Evolutionary conservation across 2,888 invertebrate species (phyloP).

Genomic region (Tenthredo livida): DNA sequence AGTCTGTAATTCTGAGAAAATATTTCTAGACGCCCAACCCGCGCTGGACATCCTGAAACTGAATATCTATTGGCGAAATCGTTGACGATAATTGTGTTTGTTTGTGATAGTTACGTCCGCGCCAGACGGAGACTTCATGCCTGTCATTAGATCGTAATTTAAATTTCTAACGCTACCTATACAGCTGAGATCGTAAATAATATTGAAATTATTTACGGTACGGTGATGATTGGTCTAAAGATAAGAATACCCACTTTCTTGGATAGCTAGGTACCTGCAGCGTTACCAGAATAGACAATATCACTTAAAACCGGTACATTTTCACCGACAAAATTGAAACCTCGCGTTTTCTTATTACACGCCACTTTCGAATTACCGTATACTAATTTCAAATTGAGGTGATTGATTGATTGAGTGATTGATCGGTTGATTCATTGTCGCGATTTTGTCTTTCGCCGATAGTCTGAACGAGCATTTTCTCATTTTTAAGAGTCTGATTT

Average conservation of each 20-base stretch:
- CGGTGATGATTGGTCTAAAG: conserved; percentile 12
- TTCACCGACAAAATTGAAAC: background rate
- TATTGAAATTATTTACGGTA: conserved; percentile 34
- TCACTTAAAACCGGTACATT: background rate
- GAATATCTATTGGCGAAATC: background rate
- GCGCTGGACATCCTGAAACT: no score
- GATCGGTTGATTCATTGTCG: background rate
- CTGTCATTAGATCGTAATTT: conserved; percentile 57
- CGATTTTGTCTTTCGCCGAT: background rate
- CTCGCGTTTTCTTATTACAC: background rate
- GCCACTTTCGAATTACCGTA: background rate
- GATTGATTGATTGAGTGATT: background rate
- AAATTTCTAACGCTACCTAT: conserved; percentile 15
- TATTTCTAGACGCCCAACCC: no score
- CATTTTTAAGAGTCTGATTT: background rate
- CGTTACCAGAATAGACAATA: background rate
- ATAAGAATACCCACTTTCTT: background rate
- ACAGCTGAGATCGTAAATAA: conserved; percentile 9
- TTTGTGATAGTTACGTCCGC: background rate
- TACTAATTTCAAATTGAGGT: background rate
- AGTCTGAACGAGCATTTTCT: background rate
- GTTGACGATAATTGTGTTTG: conserved; percentile 21
- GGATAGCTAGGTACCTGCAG: background rate
- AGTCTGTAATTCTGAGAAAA: no score
- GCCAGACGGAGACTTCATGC: conserved; percentile 29